These are phyloP conservation scores for Ctenoplectra terminalis DNA, from an alignment of 1,140 invertebrate species.

Conservation along the genomic window DNA sequence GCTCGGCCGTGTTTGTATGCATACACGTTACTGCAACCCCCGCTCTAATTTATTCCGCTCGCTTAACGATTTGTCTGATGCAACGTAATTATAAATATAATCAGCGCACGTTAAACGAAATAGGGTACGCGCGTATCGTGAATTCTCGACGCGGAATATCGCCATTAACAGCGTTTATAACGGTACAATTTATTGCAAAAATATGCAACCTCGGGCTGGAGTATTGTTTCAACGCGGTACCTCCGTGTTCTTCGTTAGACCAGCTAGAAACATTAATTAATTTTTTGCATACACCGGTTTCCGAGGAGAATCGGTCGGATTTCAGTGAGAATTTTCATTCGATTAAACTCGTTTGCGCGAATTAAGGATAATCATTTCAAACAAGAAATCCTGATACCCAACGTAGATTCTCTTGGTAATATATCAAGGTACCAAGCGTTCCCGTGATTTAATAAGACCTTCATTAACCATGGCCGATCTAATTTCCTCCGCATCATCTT, in stretches of 20 bases:
- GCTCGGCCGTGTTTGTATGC: neutral
- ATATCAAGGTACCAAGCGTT: neutral
- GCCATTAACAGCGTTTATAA: conserved; percentile 6
- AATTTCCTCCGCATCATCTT: neutral
- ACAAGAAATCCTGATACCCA: neutral
- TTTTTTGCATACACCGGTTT: neutral
- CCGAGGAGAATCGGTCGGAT: neutral
- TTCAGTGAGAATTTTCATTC: conserved; percentile 1
- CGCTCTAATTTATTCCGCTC: conserved; percentile 56
- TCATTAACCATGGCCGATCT: neutral
- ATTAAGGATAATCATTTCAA: neutral
- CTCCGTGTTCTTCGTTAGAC: neutral
- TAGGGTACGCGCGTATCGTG: neutral
- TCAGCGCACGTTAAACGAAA: conserved; percentile 34
- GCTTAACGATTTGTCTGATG: conserved; percentile 37
- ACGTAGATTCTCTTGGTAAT: neutral
- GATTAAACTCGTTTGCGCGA: neutral
- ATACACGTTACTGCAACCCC: neutral
- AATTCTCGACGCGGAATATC: neutral
- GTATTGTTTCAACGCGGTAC: neutral
- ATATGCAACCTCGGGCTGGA: neutral
- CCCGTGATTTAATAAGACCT: neutral
- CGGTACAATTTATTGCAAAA: conserved; percentile 13
- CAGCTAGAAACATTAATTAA: neutral
- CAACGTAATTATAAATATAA: conserved; percentile 61